Percentiles rank a stretch among this genome's conserved stretches.
Conservation (phyloP, 2,888 invertebrate species). For the Thelaira solivaga region DNA sequence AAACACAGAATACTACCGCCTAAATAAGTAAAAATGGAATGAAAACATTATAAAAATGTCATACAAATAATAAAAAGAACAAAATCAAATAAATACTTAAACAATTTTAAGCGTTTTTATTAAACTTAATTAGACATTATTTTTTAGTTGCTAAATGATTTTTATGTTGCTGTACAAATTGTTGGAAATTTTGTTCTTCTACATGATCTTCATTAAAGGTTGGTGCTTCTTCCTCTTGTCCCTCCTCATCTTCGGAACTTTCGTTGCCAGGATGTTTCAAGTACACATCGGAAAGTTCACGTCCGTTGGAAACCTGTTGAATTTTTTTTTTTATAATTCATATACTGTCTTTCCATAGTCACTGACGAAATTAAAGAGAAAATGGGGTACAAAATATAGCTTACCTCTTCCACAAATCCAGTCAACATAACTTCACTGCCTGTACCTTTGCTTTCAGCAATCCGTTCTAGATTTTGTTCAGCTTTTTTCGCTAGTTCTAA, state of each 20-base stretch:
- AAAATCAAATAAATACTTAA: conserved; percentile 58
- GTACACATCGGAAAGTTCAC: conserved; percentile 84
- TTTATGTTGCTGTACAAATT: conserved; percentile 71
- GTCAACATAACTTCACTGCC: conserved; percentile 72
- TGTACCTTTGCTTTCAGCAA: conserved; percentile 68
- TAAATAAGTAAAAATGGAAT: conserved; percentile 36
- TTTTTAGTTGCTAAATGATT: conserved; percentile 65
- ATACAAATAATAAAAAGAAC: conserved; percentile 24
- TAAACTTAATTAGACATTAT: too few species aligned
- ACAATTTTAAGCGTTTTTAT: conserved; percentile 8
- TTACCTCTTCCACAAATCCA: conserved; percentile 66
- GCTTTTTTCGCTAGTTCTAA: conserved; percentile 79
- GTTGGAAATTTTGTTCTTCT: conserved; percentile 75
- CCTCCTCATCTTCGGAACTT: conserved; percentile 87
- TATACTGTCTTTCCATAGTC: too few species aligned
- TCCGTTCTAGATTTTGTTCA: conserved; percentile 72
- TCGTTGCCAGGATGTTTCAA: conserved; percentile 85
- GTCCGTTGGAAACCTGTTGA: conserved; percentile 78
- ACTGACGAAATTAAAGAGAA: too few species aligned
- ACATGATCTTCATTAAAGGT: conserved; percentile 67
- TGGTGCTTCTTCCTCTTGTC: conserved; percentile 78
- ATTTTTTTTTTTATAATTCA: neutral
- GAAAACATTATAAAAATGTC: conserved; percentile 33
- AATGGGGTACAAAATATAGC: neutral
- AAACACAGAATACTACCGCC: conserved; percentile 42